These are phyloP conservation scores for Nephrotoma guestfalica DNA, from an alignment of 2,888 invertebrate genomes.

Conservation along the genomic window DNA sequence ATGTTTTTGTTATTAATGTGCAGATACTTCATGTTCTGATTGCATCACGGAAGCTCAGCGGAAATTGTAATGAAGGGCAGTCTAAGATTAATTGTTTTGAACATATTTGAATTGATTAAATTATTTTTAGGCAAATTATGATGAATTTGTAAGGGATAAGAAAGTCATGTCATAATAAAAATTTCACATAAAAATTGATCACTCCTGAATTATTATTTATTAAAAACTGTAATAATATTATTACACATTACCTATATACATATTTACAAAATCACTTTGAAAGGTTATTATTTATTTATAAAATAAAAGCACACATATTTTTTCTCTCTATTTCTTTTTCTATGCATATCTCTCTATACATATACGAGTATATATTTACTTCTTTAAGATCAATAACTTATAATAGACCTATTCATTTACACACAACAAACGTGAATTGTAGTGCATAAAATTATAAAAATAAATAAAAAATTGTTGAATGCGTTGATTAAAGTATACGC, in stretches of 20 bases:
- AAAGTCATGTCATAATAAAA: too few species aligned
- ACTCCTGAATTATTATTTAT: not conserved
- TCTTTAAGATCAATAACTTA: not conserved
- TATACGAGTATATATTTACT: not conserved
- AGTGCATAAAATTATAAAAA: not conserved
- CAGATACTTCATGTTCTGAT: too few species aligned
- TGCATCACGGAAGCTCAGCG: too few species aligned
- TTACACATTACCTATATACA: not conserved
- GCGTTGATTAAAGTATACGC: not conserved
- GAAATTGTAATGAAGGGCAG: too few species aligned
- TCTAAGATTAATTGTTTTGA: too few species aligned
- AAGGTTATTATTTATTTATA: not conserved
- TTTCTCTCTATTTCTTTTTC: not conserved
- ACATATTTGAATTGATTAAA: too few species aligned
- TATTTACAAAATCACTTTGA: not conserved
- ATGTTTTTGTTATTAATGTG: too few species aligned
- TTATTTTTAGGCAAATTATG: too few species aligned
- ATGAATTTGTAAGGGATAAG: too few species aligned
- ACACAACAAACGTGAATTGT: not conserved
- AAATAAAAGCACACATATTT: not conserved
- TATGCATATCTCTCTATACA: not conserved
- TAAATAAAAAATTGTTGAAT: not conserved
- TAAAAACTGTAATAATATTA: not conserved
- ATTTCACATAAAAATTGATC: not conserved
- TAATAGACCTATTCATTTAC: not conserved